These are phyloP conservation scores for Sebastes trivittatus DNA, from an alignment of 2,797 vertebrate genomes.

Conservation along the genomic window DNA sequence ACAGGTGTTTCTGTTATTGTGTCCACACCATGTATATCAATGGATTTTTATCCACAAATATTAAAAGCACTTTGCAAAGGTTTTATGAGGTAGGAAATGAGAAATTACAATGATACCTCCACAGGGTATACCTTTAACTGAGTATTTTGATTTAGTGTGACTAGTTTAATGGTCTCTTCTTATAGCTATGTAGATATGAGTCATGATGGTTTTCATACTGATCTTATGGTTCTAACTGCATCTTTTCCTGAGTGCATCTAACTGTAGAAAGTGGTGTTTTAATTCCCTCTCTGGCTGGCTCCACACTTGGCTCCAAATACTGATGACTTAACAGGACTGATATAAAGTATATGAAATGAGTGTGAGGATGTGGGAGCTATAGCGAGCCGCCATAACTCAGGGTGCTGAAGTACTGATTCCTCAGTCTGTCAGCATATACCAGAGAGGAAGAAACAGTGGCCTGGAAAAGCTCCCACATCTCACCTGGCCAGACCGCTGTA, in stretches of 20 bases:
- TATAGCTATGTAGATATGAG: not conserved
- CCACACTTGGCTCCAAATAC: constrained; percentile 26
- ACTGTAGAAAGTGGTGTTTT: constrained; percentile 12
- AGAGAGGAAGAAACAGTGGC: not conserved
- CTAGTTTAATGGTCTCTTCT: not conserved
- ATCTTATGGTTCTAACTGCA: not conserved
- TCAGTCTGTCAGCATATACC: not conserved
- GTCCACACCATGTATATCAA: not conserved
- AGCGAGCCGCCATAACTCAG: not conserved
- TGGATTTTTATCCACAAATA: not conserved
- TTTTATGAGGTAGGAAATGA: not conserved
- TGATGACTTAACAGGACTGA: constrained; percentile 39
- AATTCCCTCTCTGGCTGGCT: constrained; percentile 14
- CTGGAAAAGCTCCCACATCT: not conserved
- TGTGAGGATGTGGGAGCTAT: not conserved
- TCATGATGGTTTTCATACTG: not conserved
- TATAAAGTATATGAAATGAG: constrained; percentile 26
- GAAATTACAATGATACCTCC: not conserved
- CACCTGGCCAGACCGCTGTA: not conserved
- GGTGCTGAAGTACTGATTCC: not conserved
- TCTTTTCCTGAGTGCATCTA: not conserved
- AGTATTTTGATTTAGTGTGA: not conserved
- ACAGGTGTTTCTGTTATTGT: not conserved
- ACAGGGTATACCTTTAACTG: not conserved
- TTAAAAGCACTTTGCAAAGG: not conserved